phyloP scores from a whole-genome alignment of 2,888 invertebrate genomes.

The Apotomis capreana region DNA sequence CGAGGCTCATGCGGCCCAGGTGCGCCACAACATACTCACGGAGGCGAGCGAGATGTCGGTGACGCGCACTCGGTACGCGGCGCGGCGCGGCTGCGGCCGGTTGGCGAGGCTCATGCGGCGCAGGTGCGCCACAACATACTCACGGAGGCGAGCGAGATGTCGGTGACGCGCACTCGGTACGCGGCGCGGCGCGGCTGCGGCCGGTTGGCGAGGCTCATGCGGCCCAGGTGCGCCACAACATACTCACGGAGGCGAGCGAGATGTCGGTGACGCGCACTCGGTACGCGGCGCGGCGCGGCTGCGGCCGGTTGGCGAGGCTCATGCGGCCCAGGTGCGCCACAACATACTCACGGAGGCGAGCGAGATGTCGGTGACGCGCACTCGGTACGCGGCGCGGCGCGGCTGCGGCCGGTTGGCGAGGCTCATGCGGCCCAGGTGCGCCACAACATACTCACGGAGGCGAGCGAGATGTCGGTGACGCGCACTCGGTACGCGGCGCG shows the following conservation, averaged over 20 bases:
- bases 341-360: constrained; percentile 83
- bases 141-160: constrained; percentile 90
- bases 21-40: constrained; percentile 35
- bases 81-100: constrained; percentile 57
- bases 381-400: constrained; percentile 74
- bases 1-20: constrained; percentile 29
- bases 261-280: constrained; percentile 89
- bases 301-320: constrained; percentile 64
- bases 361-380: constrained; percentile 91
- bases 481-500: constrained; percentile 84
- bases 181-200: constrained; percentile 62
- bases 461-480: constrained; percentile 91
- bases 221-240: constrained; percentile 50
- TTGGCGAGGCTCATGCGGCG: constrained; percentile 84
- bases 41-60: constrained; percentile 92
- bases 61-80: constrained; percentile 85
- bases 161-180: constrained; percentile 87
- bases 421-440: constrained; percentile 82
- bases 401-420: constrained; percentile 58
- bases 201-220: constrained; percentile 82
- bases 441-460: constrained; percentile 72
- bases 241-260: constrained; percentile 86
- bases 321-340: constrained; percentile 79
- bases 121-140: constrained; percentile 9
- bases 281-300: constrained; percentile 73